These are phyloP conservation scores for Meteorus sp. DNA, from an alignment of 1,140 invertebrate species.

Conservation along the genomic window DNA sequence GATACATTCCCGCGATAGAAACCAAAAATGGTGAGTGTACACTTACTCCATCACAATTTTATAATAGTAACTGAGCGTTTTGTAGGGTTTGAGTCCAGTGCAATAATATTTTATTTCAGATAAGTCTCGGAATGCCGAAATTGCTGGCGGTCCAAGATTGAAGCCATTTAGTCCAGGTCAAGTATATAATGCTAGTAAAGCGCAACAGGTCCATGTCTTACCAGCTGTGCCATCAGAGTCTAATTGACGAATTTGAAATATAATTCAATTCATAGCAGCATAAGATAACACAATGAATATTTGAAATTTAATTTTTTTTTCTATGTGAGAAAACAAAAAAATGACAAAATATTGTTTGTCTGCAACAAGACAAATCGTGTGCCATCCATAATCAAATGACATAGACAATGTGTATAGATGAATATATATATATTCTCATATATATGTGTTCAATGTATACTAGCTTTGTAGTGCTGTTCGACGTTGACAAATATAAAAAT, in stretches of 20 bases:
- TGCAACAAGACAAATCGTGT: too few relatives aligned
- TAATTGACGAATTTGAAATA: conserved; percentile 20
- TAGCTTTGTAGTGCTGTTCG: too few relatives aligned
- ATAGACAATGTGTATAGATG: too few relatives aligned
- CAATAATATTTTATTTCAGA: conserved; percentile 33
- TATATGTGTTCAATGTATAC: too few relatives aligned
- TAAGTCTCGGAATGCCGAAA: conserved; percentile 45
- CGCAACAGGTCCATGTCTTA: conserved; percentile 84
- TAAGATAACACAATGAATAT: not conserved
- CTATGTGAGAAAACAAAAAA: too few relatives aligned
- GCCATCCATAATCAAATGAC: too few relatives aligned
- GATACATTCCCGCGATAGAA: conserved; percentile 82
- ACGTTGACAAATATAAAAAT: too few relatives aligned
- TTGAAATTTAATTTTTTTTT: not conserved
- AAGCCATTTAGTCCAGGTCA: conserved; percentile 85
- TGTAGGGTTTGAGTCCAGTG: not conserved
- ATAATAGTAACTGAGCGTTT: not conserved
- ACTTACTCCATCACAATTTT: not conserved
- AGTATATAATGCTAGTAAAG: conserved; percentile 86
- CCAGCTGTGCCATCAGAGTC: conserved; percentile 55
- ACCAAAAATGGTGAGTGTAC: conserved; percentile 63
- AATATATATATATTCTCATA: too few relatives aligned
- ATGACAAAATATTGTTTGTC: too few relatives aligned
- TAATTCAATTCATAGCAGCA: not conserved
- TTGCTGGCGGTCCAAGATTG: conserved; percentile 64